phyloP scores from a whole-genome alignment of 2,113 vertebrate species.

The Nettapus auritus region DNA sequence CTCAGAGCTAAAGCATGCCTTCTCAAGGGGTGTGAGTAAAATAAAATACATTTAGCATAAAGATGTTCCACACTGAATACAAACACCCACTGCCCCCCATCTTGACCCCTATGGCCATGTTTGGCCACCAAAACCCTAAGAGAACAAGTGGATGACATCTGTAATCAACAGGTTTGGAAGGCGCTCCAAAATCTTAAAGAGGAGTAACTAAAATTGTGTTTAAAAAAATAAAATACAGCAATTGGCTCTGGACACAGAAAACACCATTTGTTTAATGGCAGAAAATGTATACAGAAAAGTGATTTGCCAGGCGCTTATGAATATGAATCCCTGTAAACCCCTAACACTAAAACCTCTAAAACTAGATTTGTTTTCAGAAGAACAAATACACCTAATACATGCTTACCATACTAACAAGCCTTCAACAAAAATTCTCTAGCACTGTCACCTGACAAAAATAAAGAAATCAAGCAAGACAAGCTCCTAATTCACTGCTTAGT shows the following conservation, averaged over 20 bases:
- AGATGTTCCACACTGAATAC: background rate
- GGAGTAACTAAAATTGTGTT: background rate
- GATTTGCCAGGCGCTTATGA: background rate
- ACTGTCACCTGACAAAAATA: background rate
- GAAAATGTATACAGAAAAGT: background rate
- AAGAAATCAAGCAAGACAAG: background rate
- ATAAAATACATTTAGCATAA: background rate
- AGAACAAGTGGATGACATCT: background rate
- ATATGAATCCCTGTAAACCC: background rate
- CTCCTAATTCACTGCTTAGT: background rate
- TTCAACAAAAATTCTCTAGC: background rate
- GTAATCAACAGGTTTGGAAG: background rate
- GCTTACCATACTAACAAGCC: background rate
- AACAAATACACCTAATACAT: background rate
- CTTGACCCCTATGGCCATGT: background rate
- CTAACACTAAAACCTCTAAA: background rate
- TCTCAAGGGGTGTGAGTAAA: background rate
- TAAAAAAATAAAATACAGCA: background rate
- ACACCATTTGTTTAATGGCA: background rate
- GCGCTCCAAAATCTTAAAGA: background rate
- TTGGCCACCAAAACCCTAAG: background rate
- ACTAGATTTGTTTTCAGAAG: background rate
- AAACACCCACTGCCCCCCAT: background rate
- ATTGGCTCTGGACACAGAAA: background rate
- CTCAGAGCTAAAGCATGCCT: background rate